Percentiles rank a stretch among this genome's conserved stretches.
Evolutionary conservation across 2,797 vertebrate species (phyloP).

Genomic region (Falco berigora): DNA sequence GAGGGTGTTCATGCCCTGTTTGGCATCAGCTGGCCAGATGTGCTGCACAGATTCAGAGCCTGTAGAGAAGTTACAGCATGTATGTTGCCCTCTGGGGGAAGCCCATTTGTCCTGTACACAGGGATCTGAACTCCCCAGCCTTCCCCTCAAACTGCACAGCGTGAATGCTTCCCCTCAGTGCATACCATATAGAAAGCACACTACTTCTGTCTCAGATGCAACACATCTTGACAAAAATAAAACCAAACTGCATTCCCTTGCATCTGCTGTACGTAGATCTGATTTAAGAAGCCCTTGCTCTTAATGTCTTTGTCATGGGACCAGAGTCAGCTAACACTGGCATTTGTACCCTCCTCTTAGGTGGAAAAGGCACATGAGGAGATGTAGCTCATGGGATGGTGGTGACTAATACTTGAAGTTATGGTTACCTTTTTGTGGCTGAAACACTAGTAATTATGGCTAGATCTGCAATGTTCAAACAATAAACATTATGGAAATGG

Average conservation of each 20-base stretch:
- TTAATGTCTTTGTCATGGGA: neutral
- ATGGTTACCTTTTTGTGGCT: neutral
- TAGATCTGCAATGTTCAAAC: neutral
- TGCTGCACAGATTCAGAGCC: neutral
- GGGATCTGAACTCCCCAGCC: neutral
- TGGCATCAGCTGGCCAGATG: neutral
- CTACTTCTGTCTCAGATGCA: neutral
- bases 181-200: rapidly evolving
- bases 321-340: neutral
- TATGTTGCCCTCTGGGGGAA: neutral
- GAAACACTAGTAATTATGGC: neutral
- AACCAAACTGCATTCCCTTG: neutral
- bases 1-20: neutral
- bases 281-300: neutral
- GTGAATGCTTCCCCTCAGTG: neutral
- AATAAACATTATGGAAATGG: neutral
- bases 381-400: neutral
- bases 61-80: neutral
- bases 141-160: neutral
- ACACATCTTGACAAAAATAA: neutral
- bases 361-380: neutral
- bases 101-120: neutral
- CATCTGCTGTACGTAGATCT: neutral
- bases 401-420: neutral
- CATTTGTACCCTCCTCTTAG: neutral